Evolutionary conservation across 2,797 vertebrate genomes (phyloP), one percentile per base, ranked within the genome.

Genomic region (Ataeniobius toweri): DNA sequence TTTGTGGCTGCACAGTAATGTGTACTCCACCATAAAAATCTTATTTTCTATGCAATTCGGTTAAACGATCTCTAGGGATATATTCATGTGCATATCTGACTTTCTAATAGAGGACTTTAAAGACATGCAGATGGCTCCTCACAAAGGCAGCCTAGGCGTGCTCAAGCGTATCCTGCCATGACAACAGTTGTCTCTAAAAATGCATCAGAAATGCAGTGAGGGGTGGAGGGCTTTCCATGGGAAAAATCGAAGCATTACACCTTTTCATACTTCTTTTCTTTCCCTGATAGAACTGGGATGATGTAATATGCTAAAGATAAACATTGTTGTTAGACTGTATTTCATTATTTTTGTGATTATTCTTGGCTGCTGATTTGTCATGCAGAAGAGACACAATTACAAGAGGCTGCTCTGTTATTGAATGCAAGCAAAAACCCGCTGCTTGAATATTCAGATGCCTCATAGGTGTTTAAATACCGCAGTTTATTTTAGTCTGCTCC

Each of bases 101-200:
- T 93, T 93, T 93, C 90, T 90, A 92, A 94, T 90, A 83, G 71
- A 75, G 71, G 89, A 84, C 85, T 92, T 92, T 91, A 90, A 91
- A 93, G 87, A 91, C 91, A 93, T 91, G 90, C 91, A 92, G 86
- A 93, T 91, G 86, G 86, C 74, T 89, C 89, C 90, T 86, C 85
- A 85, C 82, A 83, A 86, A 84, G 80, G 89, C 84, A 79, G 84
- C 86, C 93, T 88, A 85, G 86, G 87, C 71, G 81, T 90, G 78
- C 89, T 93, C 91, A 77, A 90, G 93, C 85, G 92, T 86, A 94
- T 92, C 93, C 86, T 92, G 86, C 87, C 93, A 90, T 94, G 89
- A 92, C 85, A 92, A 86, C 85, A 90, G 84, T 89, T 85, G 88
- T 89, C 83, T 84, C 82, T 89, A 88, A 89, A 92, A 90, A 93